These are phyloP conservation scores for Ectropis crepuscularia DNA, from an alignment of 2,888 invertebrate genomes.

Conservation along the genomic window DNA sequence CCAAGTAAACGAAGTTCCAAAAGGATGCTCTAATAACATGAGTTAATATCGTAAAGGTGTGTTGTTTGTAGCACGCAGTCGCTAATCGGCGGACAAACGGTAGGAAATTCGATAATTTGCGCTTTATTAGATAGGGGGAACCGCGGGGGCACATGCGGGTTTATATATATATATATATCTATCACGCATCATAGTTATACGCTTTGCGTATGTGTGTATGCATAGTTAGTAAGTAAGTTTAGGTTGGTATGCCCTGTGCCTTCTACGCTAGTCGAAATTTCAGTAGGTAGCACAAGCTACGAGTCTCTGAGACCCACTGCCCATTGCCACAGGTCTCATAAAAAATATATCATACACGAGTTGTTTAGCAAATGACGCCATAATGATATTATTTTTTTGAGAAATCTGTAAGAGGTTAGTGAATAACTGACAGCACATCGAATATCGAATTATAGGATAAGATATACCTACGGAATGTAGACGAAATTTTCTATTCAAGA, in stretches of 20 bases:
- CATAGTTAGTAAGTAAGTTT: neutral
- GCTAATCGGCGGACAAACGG: slow-evolving; percentile 43
- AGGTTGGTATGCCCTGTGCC: neutral
- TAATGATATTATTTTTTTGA: no score
- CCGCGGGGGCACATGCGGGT: slow-evolving; percentile 28
- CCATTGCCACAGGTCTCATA: no score
- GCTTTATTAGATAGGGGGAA: slow-evolving; percentile 51
- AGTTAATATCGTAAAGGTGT: slow-evolving; percentile 17
- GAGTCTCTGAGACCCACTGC: no score
- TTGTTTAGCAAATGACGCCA: no score
- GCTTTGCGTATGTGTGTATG: neutral
- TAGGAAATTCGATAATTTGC: slow-evolving; percentile 55
- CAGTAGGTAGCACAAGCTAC: no score
- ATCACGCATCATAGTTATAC: neutral
- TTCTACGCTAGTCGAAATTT: neutral
- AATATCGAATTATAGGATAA: no score
- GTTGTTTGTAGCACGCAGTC: slow-evolving; percentile 17
- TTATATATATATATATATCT: neutral
- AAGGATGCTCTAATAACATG: slow-evolving; percentile 18
- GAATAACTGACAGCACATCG: no score
- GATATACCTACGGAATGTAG: no score
- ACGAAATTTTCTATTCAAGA: no score
- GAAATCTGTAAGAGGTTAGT: no score
- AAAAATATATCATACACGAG: no score
- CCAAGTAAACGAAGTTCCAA: slow-evolving; percentile 8